Conservation (phyloP, 2,797 vertebrate species). For the Cossypha caffra region DNA sequence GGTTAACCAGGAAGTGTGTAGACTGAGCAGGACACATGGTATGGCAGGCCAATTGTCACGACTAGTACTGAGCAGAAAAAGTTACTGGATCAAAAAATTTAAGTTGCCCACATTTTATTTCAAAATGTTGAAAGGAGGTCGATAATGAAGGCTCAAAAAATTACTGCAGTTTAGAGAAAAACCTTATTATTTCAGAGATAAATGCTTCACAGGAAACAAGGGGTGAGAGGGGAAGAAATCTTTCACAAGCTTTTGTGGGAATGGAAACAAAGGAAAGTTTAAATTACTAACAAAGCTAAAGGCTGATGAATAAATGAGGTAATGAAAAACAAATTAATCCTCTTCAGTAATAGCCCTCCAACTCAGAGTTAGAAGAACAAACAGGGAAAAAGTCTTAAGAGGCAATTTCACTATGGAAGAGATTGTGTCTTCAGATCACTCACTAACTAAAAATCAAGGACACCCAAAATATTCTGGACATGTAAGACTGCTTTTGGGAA, state of each 20-base stretch:
- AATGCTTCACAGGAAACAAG: background rate
- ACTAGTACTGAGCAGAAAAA: background rate
- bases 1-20: background rate
- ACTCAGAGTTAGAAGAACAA: background rate
- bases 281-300: background rate
- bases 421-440: background rate
- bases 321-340: background rate
- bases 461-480: background rate
- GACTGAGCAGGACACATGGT: background rate
- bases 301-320: background rate
- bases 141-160: background rate
- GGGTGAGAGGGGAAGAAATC: background rate
- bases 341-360: background rate
- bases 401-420: background rate
- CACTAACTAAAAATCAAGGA: background rate
- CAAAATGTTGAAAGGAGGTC: background rate
- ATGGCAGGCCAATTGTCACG: background rate
- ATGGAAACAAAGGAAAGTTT: background rate
- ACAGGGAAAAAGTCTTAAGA: background rate
- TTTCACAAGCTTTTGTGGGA: background rate
- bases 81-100: background rate
- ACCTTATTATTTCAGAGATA: background rate
- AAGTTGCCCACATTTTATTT: background rate
- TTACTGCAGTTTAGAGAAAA: background rate
- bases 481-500: background rate